A percentile compares a stretch with the other conserved stretches of the same genome.
Conservation (phyloP, 2,797 vertebrate species). For the Mycteria americana region DNA sequence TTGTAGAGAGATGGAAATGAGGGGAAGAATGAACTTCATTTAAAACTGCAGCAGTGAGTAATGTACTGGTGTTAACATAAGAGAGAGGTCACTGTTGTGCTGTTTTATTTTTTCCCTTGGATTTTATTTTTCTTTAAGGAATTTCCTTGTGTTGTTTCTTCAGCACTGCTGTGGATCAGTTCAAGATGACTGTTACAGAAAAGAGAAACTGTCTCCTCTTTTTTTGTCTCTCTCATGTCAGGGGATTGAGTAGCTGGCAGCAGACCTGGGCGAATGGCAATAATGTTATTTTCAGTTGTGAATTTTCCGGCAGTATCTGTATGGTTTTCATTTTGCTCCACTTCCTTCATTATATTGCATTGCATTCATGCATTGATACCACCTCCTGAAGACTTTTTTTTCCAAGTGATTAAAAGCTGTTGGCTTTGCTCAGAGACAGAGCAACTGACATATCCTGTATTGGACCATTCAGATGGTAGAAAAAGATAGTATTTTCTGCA, state of each 20-base stretch:
- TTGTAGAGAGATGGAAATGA: background rate
- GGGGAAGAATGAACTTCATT: background rate
- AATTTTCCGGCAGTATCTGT: background rate
- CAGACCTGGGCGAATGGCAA: background rate
- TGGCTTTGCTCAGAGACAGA: background rate
- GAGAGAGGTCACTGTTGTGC: background rate
- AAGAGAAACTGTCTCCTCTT: background rate
- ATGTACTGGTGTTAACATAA: accelerated
- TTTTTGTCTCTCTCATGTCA: background rate
- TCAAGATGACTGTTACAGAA: background rate
- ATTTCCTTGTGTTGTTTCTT: background rate
- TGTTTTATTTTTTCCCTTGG: accelerated
- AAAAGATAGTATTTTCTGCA: background rate
- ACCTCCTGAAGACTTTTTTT: background rate
- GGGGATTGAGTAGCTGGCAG: background rate
- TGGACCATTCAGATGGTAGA: background rate
- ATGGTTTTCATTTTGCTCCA: background rate
- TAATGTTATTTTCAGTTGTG: background rate
- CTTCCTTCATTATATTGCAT: background rate
- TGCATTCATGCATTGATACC: background rate
- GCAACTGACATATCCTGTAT: background rate
- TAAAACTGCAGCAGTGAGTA: background rate
- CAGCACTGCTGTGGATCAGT: background rate
- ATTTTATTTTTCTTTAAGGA: background rate
- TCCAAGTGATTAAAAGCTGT: background rate